These are phyloP conservation scores for Mesocricetus auratus DNA, from an alignment of 2,113 vertebrate genomes.

Conservation along the genomic window DNA sequence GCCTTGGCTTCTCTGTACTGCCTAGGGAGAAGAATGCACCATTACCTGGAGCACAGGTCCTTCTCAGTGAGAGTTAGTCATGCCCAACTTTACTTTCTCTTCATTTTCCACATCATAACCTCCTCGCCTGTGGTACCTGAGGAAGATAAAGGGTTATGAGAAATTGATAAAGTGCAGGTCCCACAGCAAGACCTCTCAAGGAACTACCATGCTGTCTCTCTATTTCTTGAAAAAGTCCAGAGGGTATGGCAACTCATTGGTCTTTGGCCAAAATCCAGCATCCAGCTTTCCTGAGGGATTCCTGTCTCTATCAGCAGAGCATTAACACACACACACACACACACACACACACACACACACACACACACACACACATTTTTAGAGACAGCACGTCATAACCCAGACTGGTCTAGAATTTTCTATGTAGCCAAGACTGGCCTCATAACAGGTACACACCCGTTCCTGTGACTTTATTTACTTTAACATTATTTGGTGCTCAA, in stretches of 20 bases:
- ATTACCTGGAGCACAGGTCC: constrained; percentile 84
- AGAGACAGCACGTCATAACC: background rate
- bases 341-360: too few relatives aligned
- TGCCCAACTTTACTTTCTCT: constrained; percentile 97
- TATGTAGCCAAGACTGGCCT: background rate
- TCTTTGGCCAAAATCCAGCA: background rate
- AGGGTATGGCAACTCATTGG: background rate
- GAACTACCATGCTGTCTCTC: background rate
- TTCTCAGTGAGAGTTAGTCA: constrained; percentile 92
- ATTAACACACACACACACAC: too few relatives aligned
- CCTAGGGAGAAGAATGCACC: background rate
- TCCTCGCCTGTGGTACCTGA: constrained; percentile 96
- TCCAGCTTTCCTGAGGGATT: background rate
- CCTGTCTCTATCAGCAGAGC: background rate
- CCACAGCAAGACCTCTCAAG: background rate
- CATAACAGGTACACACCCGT: background rate
- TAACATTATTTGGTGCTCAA: background rate
- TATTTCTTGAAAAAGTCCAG: constrained; percentile 12
- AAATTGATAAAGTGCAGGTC: background rate
- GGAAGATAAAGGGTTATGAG: constrained; percentile 66
- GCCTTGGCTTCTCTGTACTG: background rate
- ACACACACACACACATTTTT: background rate
- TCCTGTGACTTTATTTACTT: background rate
- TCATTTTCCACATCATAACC: constrained; percentile 97
- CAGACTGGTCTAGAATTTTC: background rate